Conservation (phyloP, 2,113 vertebrate genomes). For the Lanius collurio region DNA sequence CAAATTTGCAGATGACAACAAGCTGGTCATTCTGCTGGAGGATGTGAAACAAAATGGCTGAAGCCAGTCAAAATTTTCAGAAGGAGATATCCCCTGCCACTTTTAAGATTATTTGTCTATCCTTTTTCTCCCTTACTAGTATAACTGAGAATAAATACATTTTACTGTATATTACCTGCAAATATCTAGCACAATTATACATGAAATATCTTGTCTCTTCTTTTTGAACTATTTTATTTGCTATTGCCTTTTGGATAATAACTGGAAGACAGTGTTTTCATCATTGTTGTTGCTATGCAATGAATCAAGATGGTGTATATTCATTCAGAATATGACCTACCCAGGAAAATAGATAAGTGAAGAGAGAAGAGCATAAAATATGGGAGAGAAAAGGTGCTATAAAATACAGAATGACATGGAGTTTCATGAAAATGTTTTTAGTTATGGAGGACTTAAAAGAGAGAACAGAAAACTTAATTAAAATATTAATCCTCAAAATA, state of each 20-base stretch:
- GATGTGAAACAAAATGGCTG: neutral
- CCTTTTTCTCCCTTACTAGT: neutral
- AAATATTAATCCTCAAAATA: constrained; percentile 1
- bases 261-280: constrained; percentile 2
- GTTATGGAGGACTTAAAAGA: neutral
- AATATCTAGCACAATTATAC: neutral
- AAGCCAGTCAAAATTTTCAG: neutral
- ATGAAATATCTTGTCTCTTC: neutral
- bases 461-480: neutral
- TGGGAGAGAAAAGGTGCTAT: neutral
- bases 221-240: neutral
- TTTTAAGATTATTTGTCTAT: neutral
- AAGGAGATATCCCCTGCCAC: neutral
- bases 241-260: neutral
- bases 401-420: neutral
- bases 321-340: neutral
- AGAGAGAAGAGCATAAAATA: neutral
- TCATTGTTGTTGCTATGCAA: neutral
- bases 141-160: neutral
- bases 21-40: neutral
- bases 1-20: neutral
- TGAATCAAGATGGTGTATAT: constrained; percentile 10
- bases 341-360: neutral
- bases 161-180: neutral
- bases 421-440: neutral